A percentile compares a stretch with the other conserved stretches of the same genome.
Evolutionary conservation across 2,888 invertebrate genomes (phyloP).

Genomic region (Apotomis turbidana): DNA sequence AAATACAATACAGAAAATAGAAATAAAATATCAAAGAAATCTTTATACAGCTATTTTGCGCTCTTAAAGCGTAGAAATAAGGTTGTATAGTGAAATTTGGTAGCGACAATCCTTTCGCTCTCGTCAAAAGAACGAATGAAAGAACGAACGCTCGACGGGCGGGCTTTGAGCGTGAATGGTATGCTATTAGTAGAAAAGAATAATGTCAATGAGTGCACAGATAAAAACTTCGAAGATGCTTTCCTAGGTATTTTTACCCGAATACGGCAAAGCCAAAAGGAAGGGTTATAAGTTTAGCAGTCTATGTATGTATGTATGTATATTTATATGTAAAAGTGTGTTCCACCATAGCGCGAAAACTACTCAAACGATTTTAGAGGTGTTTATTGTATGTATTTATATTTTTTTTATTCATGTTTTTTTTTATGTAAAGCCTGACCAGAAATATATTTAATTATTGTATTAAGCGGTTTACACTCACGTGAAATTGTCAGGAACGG

Average conservation of each 20-base stretch:
- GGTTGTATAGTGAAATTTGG: slow-evolving; percentile 4
- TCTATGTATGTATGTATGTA: too few relatives aligned
- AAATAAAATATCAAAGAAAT: neutral
- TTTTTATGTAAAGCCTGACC: too few relatives aligned
- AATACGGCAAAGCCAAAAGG: too few relatives aligned
- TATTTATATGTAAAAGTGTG: too few relatives aligned
- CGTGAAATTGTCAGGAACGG: too few relatives aligned
- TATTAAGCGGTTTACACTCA: too few relatives aligned
- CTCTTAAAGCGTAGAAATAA: neutral
- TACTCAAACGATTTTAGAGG: too few relatives aligned
- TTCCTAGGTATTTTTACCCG: neutral
- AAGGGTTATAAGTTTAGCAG: too few relatives aligned
- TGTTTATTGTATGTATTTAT: too few relatives aligned
- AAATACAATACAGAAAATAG: neutral
- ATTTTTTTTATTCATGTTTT: too few relatives aligned
- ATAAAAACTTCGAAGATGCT: neutral
- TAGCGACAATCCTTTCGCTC: slow-evolving; percentile 16
- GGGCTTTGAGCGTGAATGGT: slow-evolving; percentile 14
- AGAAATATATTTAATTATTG: too few relatives aligned
- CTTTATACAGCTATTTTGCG: neutral
- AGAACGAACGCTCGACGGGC: neutral
- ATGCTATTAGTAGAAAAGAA: slow-evolving; percentile 19
- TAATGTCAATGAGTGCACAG: slow-evolving; percentile 31
- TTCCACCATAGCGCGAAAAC: too few relatives aligned
- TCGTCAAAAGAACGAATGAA: slow-evolving; percentile 31